Conservation (phyloP, 2,888 invertebrate genomes). For the Pandemis heparana region DNA sequence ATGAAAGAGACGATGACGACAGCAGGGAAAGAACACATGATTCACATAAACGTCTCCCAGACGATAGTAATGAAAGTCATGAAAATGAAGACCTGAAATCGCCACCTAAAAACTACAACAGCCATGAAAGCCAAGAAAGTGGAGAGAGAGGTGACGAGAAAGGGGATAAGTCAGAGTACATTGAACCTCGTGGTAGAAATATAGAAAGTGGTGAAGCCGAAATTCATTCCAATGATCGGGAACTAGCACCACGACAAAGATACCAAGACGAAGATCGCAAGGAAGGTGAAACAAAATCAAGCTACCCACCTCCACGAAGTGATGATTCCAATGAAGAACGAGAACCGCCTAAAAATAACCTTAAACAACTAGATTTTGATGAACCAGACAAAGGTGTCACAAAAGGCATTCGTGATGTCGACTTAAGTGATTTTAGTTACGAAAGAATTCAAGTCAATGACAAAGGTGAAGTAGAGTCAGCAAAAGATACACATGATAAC, state of each 20-base stretch:
- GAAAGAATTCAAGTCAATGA: slow-evolving; percentile 63
- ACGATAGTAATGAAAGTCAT: slow-evolving; percentile 48
- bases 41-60: slow-evolving; percentile 25
- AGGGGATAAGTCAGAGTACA: slow-evolving; percentile 36
- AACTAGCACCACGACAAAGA: slow-evolving; percentile 18
- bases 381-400: slow-evolving; percentile 38
- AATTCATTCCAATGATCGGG: slow-evolving; percentile 13
- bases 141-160: slow-evolving; percentile 41
- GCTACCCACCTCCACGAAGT: slow-evolving; percentile 24
- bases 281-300: slow-evolving; percentile 21
- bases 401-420: slow-evolving; percentile 59
- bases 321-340: slow-evolving; percentile 44
- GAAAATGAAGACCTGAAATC: slow-evolving; percentile 48
- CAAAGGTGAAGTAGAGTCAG: slow-evolving; percentile 58
- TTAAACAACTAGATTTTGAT: slow-evolving; percentile 23
- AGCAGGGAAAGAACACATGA: slow-evolving; percentile 19
- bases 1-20: slow-evolving; percentile 22
- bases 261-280: slow-evolving; percentile 17
- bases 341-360: slow-evolving; percentile 40
- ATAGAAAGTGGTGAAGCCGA: slow-evolving; percentile 46
- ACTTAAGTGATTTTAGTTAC: slow-evolving; percentile 65
- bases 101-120: slow-evolving; percentile 35
- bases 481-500: slow-evolving; percentile 54
- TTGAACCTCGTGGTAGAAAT: slow-evolving; percentile 39
- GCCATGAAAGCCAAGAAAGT: slow-evolving; percentile 41